Evolutionary conservation across 2,888 invertebrate genomes (phyloP), one percentile per base, ranked within the genome.

Genomic region (Sturmia bella): DNA sequence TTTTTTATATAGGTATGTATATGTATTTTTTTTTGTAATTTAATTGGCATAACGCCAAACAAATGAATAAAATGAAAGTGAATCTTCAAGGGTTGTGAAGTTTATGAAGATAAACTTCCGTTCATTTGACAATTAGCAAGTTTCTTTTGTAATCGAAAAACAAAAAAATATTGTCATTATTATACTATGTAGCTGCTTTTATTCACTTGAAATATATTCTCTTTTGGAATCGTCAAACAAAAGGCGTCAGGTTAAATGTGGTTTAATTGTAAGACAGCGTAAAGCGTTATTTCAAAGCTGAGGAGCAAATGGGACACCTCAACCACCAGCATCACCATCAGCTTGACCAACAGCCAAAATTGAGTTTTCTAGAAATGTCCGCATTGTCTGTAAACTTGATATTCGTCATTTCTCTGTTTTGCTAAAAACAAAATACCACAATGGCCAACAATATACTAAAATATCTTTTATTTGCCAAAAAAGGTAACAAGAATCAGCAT

Each of bases 201-300:
- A 27, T 27, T 27, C 6, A 6, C 6, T 27, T 27, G 27, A 27
- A 27, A 27, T 4, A 27, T 7, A 32, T 32, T 32, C 32, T 9
- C 32, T 32, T 3, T 32, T 32, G 9, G 9, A 21, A 52, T 13
- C 17, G 17, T 24, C n/a, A 37, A 45, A 61, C 59, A 59, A 61
- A 76, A 61, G 75, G 59, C 75, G 64, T 64, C 69, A 80, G 69
- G 74, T 75, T 70, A 70, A 80, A 52, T 80, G 80, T 24, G 80
- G 74, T 74, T 74, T 41, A 43, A 68, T 76, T 68, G 15, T 27
- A 12, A 32, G 9, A 52, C 68, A 76, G 32, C 43, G 13, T n/a
- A 12, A 45, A 32, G 15, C n/a, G 15, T 32, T 21, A 48, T 17
- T 72, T 24, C 12, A 19, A 68, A 61, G 12, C n/a, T 21, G 7